phyloP scores from a whole-genome alignment of 2,888 invertebrate species.

The Tryphoninae sp. region DNA sequence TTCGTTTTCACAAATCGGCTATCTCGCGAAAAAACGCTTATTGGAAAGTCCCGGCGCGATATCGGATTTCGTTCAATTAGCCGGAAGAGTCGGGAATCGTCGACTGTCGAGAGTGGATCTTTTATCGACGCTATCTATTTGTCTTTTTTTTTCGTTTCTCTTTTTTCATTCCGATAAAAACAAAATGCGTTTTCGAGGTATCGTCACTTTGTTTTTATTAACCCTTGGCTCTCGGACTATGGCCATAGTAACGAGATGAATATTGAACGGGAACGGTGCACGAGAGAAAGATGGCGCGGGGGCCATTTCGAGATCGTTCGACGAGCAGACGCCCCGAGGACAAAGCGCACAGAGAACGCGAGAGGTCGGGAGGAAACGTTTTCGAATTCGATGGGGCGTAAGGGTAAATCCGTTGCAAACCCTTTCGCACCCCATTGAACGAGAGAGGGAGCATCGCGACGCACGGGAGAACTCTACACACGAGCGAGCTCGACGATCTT shows the following conservation, averaged over 20 bases:
- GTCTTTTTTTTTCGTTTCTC: not conserved
- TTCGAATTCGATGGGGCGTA: slow-evolving; percentile 37
- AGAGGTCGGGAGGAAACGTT: slow-evolving; percentile 21
- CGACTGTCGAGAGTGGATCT: no score
- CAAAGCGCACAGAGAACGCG: slow-evolving; percentile 13
- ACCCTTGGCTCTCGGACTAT: not conserved
- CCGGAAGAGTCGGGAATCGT: no score
- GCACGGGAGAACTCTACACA: slow-evolving; percentile 14
- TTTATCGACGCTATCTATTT: no score
- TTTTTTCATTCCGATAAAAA: not conserved
- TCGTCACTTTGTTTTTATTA: not conserved
- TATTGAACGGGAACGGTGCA: slow-evolving; percentile 7
- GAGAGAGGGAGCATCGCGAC: slow-evolving; percentile 26
- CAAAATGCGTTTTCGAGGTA: not conserved
- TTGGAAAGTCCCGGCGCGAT: no score
- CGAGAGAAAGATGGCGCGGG: slow-evolving; percentile 9
- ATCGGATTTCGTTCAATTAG: no score
- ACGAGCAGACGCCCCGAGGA: slow-evolving; percentile 22
- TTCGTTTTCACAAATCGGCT: no score
- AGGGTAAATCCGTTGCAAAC: slow-evolving; percentile 53
- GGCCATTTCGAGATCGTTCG: slow-evolving; percentile 45
- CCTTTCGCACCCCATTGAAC: slow-evolving; percentile 56
- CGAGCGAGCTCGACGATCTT: slow-evolving; percentile 41
- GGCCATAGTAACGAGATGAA: slow-evolving; percentile 1
- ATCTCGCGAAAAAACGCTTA: no score